Percentiles rank a stretch among this genome's conserved stretches.
Evolutionary conservation across 2,888 invertebrate species (phyloP).

Genomic region (Oegoconia quadripuncta): DNA sequence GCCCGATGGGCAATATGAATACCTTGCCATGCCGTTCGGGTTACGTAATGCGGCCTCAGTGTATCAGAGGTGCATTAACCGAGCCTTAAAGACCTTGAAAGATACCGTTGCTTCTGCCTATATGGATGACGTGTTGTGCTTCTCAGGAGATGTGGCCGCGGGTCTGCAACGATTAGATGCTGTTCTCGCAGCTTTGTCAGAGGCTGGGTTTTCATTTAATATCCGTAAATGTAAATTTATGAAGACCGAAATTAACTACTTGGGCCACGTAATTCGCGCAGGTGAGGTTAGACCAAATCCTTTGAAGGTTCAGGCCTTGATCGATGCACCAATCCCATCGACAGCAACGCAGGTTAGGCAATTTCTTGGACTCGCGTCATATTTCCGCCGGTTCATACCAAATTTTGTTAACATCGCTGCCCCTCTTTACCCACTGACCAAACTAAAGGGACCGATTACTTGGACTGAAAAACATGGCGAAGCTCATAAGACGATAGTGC

Average conservation of each 20-base stretch:
- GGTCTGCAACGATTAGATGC: conserved; percentile 3
- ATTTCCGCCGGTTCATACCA: conserved; percentile 22
- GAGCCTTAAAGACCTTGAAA: conserved; percentile 13
- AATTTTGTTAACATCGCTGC: conserved; percentile 21
- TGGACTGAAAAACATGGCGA: conserved; percentile 24
- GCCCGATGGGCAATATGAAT: conserved; percentile 19
- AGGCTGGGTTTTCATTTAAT: conserved; percentile 25
- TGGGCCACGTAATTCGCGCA: conserved; percentile 2
- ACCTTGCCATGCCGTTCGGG: conserved; percentile 19
- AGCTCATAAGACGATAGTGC: conserved; percentile 16
- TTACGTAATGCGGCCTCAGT: conserved; percentile 15
- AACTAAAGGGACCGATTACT: conserved; percentile 15
- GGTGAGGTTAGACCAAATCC: conserved; percentile 24
- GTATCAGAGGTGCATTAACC: conserved; percentile 17
- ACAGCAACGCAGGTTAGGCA: conserved; percentile 25
- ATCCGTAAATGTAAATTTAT: conserved; percentile 1
- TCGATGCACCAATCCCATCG: conserved; percentile 15
- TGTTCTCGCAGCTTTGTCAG: not conserved
- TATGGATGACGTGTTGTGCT: conserved; percentile 6
- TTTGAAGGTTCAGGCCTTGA: conserved; percentile 21
- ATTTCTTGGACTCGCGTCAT: conserved; percentile 23
- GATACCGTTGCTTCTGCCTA: conserved; percentile 4
- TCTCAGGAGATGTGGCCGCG: not conserved
- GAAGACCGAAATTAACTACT: not conserved
- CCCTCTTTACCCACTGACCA: conserved; percentile 22